Percentiles rank a stretch among this genome's conserved stretches.
phyloP scores from a whole-genome alignment of 2,113 vertebrate species.

The Girardinichthys multiradiatus region DNA sequence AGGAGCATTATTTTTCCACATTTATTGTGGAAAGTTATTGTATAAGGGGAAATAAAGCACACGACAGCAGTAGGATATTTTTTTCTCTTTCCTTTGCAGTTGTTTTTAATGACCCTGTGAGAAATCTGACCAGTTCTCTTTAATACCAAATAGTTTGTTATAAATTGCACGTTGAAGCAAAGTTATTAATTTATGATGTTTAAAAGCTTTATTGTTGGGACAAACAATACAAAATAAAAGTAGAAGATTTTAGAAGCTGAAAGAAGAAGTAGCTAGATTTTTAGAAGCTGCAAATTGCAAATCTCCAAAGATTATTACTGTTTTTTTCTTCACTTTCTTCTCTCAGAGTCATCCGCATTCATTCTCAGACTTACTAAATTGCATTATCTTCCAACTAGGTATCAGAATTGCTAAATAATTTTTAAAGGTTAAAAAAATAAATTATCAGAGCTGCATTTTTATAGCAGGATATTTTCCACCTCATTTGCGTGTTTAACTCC shows the following conservation, averaged over 20 bases:
- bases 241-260: not conserved
- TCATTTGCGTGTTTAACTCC: constrained; percentile 30
- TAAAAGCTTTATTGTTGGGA: not conserved
- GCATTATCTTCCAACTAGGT: not conserved
- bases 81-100: too few relatives aligned
- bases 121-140: not conserved
- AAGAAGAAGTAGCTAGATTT: not conserved
- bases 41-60: not conserved
- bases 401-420: not conserved
- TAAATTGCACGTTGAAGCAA: not conserved
- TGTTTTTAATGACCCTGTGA: not conserved
- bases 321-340: not conserved
- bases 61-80: not conserved
- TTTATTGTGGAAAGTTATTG: not conserved
- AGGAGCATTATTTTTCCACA: not conserved
- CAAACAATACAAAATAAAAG: not conserved
- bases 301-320: not conserved
- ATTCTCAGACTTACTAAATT: not conserved
- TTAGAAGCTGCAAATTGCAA: not conserved
- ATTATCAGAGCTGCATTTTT: not conserved
- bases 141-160: not conserved
- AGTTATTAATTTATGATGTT: not conserved
- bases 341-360: not conserved
- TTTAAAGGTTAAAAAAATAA: not conserved
- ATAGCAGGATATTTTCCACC: not conserved